These are phyloP conservation scores for Hyles lineata DNA, from an alignment of 2,888 invertebrate genomes.

Conservation along the genomic window DNA sequence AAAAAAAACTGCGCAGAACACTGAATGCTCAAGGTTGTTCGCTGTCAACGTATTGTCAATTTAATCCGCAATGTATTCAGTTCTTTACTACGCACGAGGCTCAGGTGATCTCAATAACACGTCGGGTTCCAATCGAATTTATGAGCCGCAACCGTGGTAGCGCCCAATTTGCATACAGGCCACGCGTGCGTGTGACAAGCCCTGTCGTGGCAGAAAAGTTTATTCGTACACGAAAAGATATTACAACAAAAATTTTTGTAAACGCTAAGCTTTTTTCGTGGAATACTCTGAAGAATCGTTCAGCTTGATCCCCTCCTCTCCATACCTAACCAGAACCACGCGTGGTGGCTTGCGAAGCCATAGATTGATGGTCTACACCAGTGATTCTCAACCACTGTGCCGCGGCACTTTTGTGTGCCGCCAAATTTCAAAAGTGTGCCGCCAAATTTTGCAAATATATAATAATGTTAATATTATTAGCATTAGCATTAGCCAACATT, in stretches of 20 bases:
- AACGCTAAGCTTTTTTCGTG: background rate
- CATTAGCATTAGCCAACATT: too few species aligned
- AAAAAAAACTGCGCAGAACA: too few species aligned
- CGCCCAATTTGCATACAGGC: conserved; percentile 3
- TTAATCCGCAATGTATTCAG: background rate
- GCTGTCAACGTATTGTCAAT: background rate
- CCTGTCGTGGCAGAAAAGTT: background rate
- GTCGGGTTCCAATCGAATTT: conserved; percentile 6
- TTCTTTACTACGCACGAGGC: background rate
- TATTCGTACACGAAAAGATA: background rate
- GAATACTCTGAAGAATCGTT: too few species aligned
- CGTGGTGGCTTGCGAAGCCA: too few species aligned
- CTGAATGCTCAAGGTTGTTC: background rate
- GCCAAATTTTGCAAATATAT: too few species aligned
- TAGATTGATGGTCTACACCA: too few species aligned
- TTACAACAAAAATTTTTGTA: background rate
- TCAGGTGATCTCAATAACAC: conserved; percentile 1
- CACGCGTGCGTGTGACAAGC: background rate
- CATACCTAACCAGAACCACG: too few species aligned
- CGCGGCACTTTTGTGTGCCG: too few species aligned
- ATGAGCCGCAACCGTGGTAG: background rate
- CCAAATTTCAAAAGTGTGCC: too few species aligned
- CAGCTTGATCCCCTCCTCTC: too few species aligned
- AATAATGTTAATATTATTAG: too few species aligned
- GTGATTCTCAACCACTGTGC: too few species aligned